Evolutionary conservation across 2,888 invertebrate genomes (phyloP).

Genomic region (Harpalus rufipes): DNA sequence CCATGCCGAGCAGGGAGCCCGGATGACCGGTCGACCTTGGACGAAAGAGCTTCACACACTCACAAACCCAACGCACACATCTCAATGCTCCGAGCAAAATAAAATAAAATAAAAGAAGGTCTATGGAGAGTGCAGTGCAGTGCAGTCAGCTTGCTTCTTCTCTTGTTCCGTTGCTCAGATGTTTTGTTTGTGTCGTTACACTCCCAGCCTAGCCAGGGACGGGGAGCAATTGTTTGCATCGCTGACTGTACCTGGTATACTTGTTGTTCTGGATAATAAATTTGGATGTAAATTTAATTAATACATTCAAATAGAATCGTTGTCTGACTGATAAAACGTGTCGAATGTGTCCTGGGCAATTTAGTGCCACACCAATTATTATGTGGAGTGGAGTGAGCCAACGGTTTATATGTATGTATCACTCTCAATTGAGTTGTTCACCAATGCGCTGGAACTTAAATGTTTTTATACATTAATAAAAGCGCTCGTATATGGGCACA

Average conservation of each 20-base stretch:
- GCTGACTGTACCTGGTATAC: constrained; percentile 53
- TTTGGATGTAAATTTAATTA: constrained; percentile 66
- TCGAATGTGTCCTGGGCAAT: constrained; percentile 61
- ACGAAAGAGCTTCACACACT: constrained; percentile 48
- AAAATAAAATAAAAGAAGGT: constrained; percentile 57
- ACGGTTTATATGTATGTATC: not conserved
- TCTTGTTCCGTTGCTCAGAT: constrained; percentile 53
- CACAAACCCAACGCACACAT: constrained; percentile 49
- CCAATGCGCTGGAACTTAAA: constrained; percentile 29
- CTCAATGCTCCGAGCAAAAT: constrained; percentile 55
- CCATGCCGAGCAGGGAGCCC: constrained; percentile 59
- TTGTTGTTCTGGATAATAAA: constrained; percentile 65
- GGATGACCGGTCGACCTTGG: constrained; percentile 69
- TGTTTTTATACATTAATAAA: constrained; percentile 51
- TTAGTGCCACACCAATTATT: constrained; percentile 62
- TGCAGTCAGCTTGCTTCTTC: constrained; percentile 51
- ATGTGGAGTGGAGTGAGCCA: constrained; percentile 60
- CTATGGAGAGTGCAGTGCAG: constrained; percentile 46
- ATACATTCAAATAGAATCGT: constrained; percentile 66
- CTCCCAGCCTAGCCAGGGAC: not conserved
- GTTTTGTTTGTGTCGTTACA: constrained; percentile 54
- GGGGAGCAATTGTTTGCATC: constrained; percentile 44
- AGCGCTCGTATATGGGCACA: constrained; percentile 43
- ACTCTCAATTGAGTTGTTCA: constrained; percentile 45
- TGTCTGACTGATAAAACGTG: constrained; percentile 66